These are phyloP conservation scores for Atta cephalotes DNA, from an alignment of 1,140 invertebrate species.

Conservation along the genomic window DNA sequence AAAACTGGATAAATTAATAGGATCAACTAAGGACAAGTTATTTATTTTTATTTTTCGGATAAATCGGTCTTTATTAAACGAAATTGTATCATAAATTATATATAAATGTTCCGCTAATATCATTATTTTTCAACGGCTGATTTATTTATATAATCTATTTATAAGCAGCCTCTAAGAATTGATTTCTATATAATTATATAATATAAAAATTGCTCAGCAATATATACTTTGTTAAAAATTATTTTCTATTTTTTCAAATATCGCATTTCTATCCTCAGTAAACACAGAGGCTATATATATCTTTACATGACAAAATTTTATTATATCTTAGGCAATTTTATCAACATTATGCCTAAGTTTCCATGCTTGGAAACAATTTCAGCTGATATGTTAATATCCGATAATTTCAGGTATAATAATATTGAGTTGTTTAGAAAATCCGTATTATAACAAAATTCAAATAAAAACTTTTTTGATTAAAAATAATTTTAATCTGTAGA, in stretches of 20 bases:
- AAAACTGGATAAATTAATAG: background rate
- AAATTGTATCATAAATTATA: constrained; percentile 7
- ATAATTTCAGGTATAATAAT: no score
- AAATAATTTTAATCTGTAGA: no score
- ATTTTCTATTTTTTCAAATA: background rate
- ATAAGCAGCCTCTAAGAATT: background rate
- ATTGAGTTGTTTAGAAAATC: no score
- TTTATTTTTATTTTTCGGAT: background rate
- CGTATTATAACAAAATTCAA: no score
- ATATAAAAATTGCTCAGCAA: background rate
- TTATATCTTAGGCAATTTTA: background rate
- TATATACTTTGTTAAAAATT: background rate
- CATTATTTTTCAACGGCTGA: background rate
- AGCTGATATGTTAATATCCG: background rate
- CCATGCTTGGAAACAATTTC: background rate
- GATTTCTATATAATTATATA: background rate
- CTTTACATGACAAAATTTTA: background rate
- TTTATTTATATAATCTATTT: background rate
- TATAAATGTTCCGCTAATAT: background rate
- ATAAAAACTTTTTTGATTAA: no score
- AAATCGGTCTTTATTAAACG: background rate
- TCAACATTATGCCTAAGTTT: background rate
- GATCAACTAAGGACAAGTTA: background rate
- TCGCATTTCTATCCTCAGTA: background rate
- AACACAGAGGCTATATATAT: background rate